Base-by-base conservation (phyloP, 2,888 invertebrate genomes). In the Allacma fusca region DNA sequence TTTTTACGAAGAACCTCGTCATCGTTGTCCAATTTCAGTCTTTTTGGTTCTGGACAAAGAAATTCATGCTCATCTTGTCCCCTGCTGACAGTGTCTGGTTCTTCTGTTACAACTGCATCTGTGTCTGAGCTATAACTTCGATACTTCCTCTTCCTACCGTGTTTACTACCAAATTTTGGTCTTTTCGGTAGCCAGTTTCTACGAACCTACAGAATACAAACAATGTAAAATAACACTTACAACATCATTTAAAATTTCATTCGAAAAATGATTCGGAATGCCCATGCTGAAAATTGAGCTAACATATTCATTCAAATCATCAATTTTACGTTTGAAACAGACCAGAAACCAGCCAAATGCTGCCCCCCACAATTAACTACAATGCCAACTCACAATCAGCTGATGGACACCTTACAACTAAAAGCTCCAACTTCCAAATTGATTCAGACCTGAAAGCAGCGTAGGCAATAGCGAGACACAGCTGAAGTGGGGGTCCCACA, bases 401-500 rank as follows among this genome's bases (percentile, higher is more conserved):
- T 24, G 13, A 65, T 65, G 1, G 16, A 16, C 29, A 23, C 26
- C 21, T 44, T 62, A 0, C 29, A 4, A 68, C 23, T 68, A 50
- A n/a, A 26, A 44, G 40, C 21, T 21, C 26, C 9, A 26, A 50
- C 29, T 28, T 21, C n/a, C n/a, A 43, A 74, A 68, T 78, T 80
- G n/a, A n/a, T n/a, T n/a, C n/a, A n/a, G n/a, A 83, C 83, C 65
- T 73, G 65, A 57, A 83, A 83, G 29, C 83, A 83, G 34, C 80
- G 76, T 19, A 77, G 64, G 65, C 83, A 83, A 34, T 79, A 80
- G 0, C 80, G 67, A 43, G 81, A 79, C 21, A 74, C 59, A 4
- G 81, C 44, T 29, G 28, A 43, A n/a, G 81, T 75, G 21, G 67
- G 75, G 2, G 76, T 44, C n/a, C 80, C 74, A 71, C 83, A 83